Evolutionary conservation across 2,888 invertebrate species (phyloP), one percentile per base, ranked within the genome.

Genomic region (Therioaphis trifolii): DNA sequence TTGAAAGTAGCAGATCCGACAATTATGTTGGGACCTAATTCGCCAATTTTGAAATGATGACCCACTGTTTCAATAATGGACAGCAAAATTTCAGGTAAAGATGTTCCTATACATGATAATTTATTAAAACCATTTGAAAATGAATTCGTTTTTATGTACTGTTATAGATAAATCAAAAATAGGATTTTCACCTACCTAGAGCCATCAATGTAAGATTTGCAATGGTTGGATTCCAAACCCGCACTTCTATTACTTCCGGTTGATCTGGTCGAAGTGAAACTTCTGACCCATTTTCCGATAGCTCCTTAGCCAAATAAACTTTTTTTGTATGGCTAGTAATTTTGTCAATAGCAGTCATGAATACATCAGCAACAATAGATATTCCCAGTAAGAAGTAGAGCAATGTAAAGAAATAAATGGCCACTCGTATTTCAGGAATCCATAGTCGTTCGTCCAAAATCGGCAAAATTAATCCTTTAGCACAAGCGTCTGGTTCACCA

Each of bases 161-260:
- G 4, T 24, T 69, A 46, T 43, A 12, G 29, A 35, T 12, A 21
- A 55, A 66, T 52, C 21, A 21, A 40, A 52, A 43, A 58, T 58
- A 2, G 4, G 52, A 76, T 29, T 49, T 24, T 14, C 3, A 61
- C 74, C 3, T 35, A 82, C 82, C 99, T 84, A 99, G 90, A 21
- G 99, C 99, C 99, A 99, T 99, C 80, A 99, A 91, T 9, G 99
- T 99, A 86, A 99, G 90, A 90, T 99, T 99, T 86, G 99, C 99
- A 74, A 99, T 99, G 5, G 99, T 99, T 89, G 99, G 99, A 90
- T 99, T 99, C 99, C 99, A 99, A 85, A 99, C 95, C 85, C 98
- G 92, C 21, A 99, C 98, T 84, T 94, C 95, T 66, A 99, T 88
- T 49, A 90, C 89, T 86, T 91, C 89, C 18, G 90, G 90, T 84